These are phyloP conservation scores for Mythimna loreyi DNA, from an alignment of 2,888 invertebrate species.

Conservation along the genomic window DNA sequence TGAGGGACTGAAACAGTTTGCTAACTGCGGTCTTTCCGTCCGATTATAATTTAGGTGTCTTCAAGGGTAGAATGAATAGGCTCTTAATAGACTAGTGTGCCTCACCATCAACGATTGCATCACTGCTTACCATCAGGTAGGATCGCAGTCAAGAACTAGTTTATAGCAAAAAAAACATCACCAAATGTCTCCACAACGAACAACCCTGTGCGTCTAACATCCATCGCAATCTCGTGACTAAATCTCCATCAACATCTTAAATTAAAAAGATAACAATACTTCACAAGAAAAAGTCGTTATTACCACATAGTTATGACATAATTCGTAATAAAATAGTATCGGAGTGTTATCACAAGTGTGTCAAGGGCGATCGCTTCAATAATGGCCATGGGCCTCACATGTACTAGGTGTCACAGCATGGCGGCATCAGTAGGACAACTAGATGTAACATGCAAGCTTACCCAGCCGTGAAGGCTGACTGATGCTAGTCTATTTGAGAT, in stretches of 20 bases:
- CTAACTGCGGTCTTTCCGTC: too few species aligned
- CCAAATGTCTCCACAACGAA: too few species aligned
- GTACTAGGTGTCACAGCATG: conserved; percentile 19
- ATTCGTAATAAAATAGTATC: conserved; percentile 55
- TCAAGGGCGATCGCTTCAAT: conserved; percentile 58
- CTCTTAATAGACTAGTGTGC: too few species aligned
- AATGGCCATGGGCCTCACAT: conserved; percentile 54
- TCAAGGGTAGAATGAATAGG: too few species aligned
- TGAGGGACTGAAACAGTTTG: too few species aligned
- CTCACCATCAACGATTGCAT: too few species aligned
- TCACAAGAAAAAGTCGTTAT: conserved; percentile 40
- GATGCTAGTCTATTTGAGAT: neutral
- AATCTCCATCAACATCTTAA: conserved; percentile 4
- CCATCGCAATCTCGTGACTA: too few species aligned
- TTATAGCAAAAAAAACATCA: too few species aligned
- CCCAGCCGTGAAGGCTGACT: conserved; percentile 30
- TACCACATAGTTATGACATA: conserved; percentile 52
- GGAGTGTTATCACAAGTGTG: conserved; percentile 51
- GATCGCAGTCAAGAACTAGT: too few species aligned
- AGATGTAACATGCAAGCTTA: conserved; percentile 1
- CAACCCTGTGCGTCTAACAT: too few species aligned
- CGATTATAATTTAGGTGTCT: too few species aligned
- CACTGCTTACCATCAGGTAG: too few species aligned
- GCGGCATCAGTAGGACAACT: conserved; percentile 28
- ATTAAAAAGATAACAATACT: conserved; percentile 28